phyloP scores from a whole-genome alignment of 2,113 vertebrate species.

The Sander vitreus region DNA sequence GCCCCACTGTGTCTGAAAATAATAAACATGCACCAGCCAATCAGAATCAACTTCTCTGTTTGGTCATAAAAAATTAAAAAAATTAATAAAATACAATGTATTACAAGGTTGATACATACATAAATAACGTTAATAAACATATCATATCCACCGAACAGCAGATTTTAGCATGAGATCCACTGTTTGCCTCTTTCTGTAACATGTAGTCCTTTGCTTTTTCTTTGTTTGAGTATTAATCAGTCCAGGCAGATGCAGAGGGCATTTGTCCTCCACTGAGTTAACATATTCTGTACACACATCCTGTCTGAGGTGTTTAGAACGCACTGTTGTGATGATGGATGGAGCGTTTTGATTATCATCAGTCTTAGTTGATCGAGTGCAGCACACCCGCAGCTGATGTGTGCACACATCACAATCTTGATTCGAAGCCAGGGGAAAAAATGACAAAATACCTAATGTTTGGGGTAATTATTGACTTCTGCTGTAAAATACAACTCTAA shows the following conservation, averaged over 20 bases:
- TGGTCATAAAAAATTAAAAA: neutral
- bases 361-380: slow-evolving; percentile 8
- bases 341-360: slow-evolving; percentile 35
- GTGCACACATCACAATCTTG: neutral
- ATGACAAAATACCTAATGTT: slow-evolving; percentile 49
- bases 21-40: neutral
- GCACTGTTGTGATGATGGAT: slow-evolving; percentile 41
- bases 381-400: slow-evolving; percentile 1
- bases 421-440: slow-evolving; percentile 12
- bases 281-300: slow-evolving; percentile 10
- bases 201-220: neutral
- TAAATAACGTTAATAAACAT: neutral
- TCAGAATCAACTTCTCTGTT: neutral
- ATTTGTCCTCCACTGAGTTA: slow-evolving; percentile 14
- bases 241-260: neutral
- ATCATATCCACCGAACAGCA: neutral
- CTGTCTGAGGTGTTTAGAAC: slow-evolving; percentile 13
- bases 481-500: slow-evolving; percentile 68
- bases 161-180: neutral
- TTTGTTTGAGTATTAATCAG: slow-evolving; percentile 1
- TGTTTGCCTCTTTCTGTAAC: neutral
- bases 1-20: neutral
- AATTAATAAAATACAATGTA: no score
- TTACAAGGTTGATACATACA: neutral
- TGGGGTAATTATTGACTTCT: slow-evolving; percentile 62